Evolutionary conservation across 2,113 vertebrate species (phyloP), one percentile per base, ranked within the genome.

Genomic region (Bos indicus): DNA sequence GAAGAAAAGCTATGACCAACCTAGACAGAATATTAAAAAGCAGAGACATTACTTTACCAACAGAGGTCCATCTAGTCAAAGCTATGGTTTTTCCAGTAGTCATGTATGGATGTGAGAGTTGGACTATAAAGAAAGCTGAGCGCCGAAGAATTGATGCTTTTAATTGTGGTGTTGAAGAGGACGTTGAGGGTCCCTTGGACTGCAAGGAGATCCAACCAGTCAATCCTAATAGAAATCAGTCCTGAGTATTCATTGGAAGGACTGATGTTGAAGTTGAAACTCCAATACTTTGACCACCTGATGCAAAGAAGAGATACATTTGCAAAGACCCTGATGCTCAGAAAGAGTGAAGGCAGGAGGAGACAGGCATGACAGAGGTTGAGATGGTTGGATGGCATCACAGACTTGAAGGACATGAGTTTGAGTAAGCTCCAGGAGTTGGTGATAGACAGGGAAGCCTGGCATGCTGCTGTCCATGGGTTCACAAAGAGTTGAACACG

Each of bases 361-460:
- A 74, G n/a, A 71, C 0, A 10, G 36, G 67, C 67, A 74, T 23
- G 10, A 74, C 11, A 40, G n/a, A 74, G n/a, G 10, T 40, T 74
- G 67, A 74, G 67, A 40, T 74, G n/a, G 67, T 74, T 74, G 67
- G 67, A 74, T 74, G 67, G n/a, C 67, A 71, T 40, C 67, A 71
- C 0, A 0, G 10, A 23, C 67, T 40, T 2, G 0, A 74, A 13
- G 67, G n/a, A 74, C 67, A 6, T 74, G 36, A 74, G 19, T 74
- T 25, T 74, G 19, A 40, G 36, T 23, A 40, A 74, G 36, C 5
- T 74, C 5, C 19, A 40, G 36, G 36, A 74, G 67, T 74, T 74
- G 67, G 67, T 74, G 19, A 74, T 74, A 36, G n/a, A 74, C 5
- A 40, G 67, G 36, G n/a, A 74, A 74, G 36, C n/a, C 36, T 74